Percentiles rank a stretch among this genome's conserved stretches.
Conservation (phyloP, 2,797 vertebrate species). For the Odontamblyopus rebecca region DNA sequence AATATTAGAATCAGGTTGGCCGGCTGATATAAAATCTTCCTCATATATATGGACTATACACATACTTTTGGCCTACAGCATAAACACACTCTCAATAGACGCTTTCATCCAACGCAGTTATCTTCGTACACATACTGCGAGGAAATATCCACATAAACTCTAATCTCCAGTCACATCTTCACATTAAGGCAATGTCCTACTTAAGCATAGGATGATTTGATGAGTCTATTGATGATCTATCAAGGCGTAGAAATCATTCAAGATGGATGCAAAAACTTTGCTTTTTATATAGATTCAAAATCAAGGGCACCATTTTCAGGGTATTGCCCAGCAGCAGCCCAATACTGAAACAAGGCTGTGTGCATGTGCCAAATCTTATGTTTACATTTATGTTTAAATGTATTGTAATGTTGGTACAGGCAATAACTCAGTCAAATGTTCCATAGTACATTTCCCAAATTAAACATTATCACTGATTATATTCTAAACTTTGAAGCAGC, state of each 20-base stretch:
- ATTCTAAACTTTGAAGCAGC: constrained; percentile 65
- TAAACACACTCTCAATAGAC: constrained; percentile 66
- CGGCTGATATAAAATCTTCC: constrained; percentile 33
- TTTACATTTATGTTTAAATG: constrained; percentile 63
- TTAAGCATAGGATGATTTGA: constrained; percentile 20
- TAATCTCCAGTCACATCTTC: constrained; percentile 47
- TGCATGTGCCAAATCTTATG: constrained; percentile 27
- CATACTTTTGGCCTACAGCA: constrained; percentile 59
- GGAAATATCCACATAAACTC: constrained; percentile 36
- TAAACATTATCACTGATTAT: constrained; percentile 74
- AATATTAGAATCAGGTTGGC: constrained; percentile 31
- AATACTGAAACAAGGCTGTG: constrained; percentile 24
- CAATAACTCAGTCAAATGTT: constrained; percentile 70
- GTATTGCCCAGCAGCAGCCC: constrained; percentile 39
- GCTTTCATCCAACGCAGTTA: constrained; percentile 52
- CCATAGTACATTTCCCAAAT: constrained; percentile 72
- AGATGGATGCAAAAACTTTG: constrained; percentile 1
- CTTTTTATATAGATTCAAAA: constrained; percentile 21
- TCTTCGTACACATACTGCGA: constrained; percentile 46
- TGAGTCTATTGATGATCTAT: constrained; percentile 20
- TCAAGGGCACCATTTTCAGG: constrained; percentile 35
- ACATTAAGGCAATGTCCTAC: constrained; percentile 28
- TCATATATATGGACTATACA: constrained; percentile 46
- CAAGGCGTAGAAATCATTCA: constrained; percentile 22
- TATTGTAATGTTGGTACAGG: constrained; percentile 55